Percentiles rank a stretch among this genome's conserved stretches.
phyloP scores from a whole-genome alignment of 1,140 invertebrate species.

The Myzus persicae region DNA sequence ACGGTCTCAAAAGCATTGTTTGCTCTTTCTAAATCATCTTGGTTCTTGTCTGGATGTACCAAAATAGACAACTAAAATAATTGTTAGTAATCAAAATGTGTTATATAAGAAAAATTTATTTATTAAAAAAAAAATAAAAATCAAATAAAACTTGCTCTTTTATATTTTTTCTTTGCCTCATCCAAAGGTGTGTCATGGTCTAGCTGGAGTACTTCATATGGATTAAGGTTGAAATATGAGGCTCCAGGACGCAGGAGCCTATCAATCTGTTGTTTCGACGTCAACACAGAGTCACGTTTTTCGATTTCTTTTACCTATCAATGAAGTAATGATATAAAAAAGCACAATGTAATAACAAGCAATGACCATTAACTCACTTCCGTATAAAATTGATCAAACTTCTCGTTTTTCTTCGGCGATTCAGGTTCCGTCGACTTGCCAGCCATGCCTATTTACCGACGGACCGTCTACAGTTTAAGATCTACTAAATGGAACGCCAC shows the following conservation, averaged over 20 bases:
- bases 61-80: constrained; percentile 85
- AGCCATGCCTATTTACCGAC: constrained; percentile 1
- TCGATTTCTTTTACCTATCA: constrained; percentile 93
- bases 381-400: constrained; percentile 47
- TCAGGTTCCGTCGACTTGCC: not conserved
- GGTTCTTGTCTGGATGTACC: constrained; percentile 99
- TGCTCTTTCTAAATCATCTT: constrained; percentile 92
- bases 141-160: constrained; percentile 70
- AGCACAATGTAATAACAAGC: not conserved
- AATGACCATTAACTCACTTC: not conserved
- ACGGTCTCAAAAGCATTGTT: constrained; percentile 93
- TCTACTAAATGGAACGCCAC: not conserved
- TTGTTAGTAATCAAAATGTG: not conserved
- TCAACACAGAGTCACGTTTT: constrained; percentile 87
- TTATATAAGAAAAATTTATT: not conserved
- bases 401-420: constrained; percentile 32
- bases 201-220: constrained; percentile 94
- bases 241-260: constrained; percentile 90
- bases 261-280: constrained; percentile 94
- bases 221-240: constrained; percentile 96
- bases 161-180: constrained; percentile 96
- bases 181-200: constrained; percentile 88
- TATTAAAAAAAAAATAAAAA: not conserved
- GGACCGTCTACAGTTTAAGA: not conserved
- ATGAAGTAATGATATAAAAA: not conserved